phyloP scores from a whole-genome alignment of 2,797 vertebrate species.

The Neoniphon sammara region DNA sequence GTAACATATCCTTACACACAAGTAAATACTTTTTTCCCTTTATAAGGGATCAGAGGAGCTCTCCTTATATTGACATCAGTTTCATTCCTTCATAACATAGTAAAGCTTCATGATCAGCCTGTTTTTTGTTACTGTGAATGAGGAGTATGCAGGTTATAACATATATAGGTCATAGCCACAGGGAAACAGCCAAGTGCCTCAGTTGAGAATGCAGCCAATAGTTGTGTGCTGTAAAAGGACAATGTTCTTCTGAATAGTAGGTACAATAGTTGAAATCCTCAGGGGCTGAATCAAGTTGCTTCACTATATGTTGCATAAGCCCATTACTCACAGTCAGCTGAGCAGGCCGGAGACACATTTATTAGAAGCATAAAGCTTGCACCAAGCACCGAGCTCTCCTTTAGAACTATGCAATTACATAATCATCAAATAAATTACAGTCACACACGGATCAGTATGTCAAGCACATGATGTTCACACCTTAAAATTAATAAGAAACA shows the following conservation, averaged over 20 bases:
- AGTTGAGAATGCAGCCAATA: slow-evolving; percentile 36
- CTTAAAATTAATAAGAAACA: too few species aligned
- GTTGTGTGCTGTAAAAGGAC: slow-evolving; percentile 37
- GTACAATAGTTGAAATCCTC: slow-evolving; percentile 41
- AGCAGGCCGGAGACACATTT: slow-evolving; percentile 52
- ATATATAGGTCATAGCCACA: slow-evolving; percentile 65
- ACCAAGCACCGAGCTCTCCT: slow-evolving; percentile 28
- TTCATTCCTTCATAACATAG: neutral
- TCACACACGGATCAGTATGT: neutral
- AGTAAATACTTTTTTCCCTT: slow-evolving; percentile 18
- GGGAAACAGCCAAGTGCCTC: slow-evolving; percentile 15
- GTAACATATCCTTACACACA: slow-evolving; percentile 26
- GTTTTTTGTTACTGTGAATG: slow-evolving; percentile 13
- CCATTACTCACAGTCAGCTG: slow-evolving; percentile 69
- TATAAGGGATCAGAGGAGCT: slow-evolving; percentile 26
- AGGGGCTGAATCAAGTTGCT: slow-evolving; percentile 46
- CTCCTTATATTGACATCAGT: neutral
- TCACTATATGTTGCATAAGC: slow-evolving; percentile 69
- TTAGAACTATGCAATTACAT: slow-evolving; percentile 52
- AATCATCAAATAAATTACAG: slow-evolving; percentile 44
- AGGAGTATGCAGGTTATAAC: slow-evolving; percentile 7
- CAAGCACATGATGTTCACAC: neutral
- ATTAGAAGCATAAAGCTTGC: slow-evolving; percentile 54
- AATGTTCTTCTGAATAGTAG: slow-evolving; percentile 33
- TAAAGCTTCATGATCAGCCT: too few species aligned